Conservation (phyloP, 2,888 invertebrate species). For the Craniophora ligustri region DNA sequence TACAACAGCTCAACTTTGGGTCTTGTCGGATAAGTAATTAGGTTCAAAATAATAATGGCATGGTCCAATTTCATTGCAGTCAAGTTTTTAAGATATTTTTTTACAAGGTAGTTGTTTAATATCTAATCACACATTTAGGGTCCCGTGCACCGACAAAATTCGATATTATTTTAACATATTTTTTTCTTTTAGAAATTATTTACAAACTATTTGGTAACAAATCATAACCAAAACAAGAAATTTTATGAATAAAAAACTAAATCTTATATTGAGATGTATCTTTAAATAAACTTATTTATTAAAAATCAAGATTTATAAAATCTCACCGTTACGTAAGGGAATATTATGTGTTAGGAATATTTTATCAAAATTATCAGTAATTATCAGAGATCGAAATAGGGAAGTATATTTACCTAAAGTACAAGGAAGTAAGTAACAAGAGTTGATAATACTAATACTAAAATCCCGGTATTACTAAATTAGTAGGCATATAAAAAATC, state of each 20-base stretch:
- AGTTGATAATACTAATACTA: no score
- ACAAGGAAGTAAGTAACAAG: no score
- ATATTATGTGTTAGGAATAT: background rate
- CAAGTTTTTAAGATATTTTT: background rate
- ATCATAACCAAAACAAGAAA: slow-evolving; percentile 47
- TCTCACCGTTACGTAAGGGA: slow-evolving; percentile 31
- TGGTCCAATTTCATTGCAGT: background rate
- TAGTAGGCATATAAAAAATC: no score
- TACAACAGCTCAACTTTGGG: no score
- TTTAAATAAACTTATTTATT: slow-evolving; percentile 38
- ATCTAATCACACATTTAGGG: background rate
- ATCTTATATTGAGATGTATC: slow-evolving; percentile 38
- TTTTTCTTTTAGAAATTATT: slow-evolving; percentile 47
- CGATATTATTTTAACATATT: slow-evolving; percentile 3
- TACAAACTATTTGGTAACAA: slow-evolving; percentile 64
- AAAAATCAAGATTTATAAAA: slow-evolving; percentile 55
- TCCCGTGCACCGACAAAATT: background rate
- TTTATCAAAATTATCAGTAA: no score
- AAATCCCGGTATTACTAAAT: no score
- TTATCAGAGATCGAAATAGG: no score
- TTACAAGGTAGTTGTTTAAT: background rate
- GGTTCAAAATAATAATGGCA: background rate
- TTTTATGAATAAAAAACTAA: slow-evolving; percentile 34
- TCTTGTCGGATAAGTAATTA: background rate
- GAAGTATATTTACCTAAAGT: no score